These are phyloP conservation scores for Frieseomelitta varia DNA, from an alignment of 1,140 invertebrate species.

Conservation along the genomic window DNA sequence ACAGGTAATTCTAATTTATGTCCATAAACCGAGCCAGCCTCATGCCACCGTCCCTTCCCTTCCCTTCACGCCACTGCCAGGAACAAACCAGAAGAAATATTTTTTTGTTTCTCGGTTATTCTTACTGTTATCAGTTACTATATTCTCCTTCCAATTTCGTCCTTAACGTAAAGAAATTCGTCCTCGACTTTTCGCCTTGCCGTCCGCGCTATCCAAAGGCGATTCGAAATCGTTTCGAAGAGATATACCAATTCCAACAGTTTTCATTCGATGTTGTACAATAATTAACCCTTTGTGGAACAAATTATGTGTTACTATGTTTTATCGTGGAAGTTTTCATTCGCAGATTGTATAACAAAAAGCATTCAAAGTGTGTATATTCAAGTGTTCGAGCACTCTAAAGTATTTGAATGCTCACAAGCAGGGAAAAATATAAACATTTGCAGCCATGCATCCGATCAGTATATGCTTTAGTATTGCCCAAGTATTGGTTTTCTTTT, in stretches of 20 bases:
- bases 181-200: conserved; percentile 63
- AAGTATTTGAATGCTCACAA: background rate
- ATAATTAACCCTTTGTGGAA: background rate
- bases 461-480: background rate
- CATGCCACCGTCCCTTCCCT: conserved; percentile 77
- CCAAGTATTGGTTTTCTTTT: background rate
- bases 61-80: conserved; percentile 62
- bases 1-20: conserved; percentile 72
- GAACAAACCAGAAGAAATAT: conserved; percentile 48
- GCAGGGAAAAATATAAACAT: background rate
- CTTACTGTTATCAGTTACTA: conserved; percentile 45
- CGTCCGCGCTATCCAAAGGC: conserved; percentile 65
- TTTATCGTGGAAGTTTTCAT: background rate
- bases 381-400: background rate
- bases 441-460: background rate
- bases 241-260: background rate
- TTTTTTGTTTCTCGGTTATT: conserved; percentile 55
- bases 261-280: background rate
- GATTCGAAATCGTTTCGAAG: conserved; percentile 36
- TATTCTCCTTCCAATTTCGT: conserved; percentile 38
- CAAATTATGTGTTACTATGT: background rate
- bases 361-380: background rate
- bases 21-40: conserved; percentile 79
- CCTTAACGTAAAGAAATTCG: conserved; percentile 58
- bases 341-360: background rate